Percentiles rank a stretch among this genome's conserved stretches.
These are phyloP conservation scores for Caranx melampygus DNA, from an alignment of 2,113 vertebrate species.

Conservation along the genomic window DNA sequence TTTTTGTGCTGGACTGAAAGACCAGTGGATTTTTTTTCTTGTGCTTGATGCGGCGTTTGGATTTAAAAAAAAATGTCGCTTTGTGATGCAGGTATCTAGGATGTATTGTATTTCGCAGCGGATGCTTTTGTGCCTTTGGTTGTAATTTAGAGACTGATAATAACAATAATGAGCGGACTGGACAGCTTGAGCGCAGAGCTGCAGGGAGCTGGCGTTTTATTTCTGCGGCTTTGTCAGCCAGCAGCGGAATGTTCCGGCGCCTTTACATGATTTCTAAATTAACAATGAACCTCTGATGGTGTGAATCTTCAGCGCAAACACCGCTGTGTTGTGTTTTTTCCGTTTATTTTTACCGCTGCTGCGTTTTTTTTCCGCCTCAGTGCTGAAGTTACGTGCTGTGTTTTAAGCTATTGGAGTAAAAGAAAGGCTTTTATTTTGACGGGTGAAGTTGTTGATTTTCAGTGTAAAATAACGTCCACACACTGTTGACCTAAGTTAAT, in stretches of 20 bases:
- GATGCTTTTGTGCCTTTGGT: conserved; percentile 27
- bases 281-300: background rate
- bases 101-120: conserved; percentile 2
- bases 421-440: conserved; percentile 30
- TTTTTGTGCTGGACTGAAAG: conserved; percentile 78
- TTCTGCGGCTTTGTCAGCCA: conserved; percentile 23
- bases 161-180: background rate
- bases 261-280: background rate
- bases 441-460: conserved; percentile 6
- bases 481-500: background rate
- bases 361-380: background rate
- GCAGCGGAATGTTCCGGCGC: conserved; percentile 5
- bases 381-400: conserved; percentile 6
- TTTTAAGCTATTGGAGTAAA: background rate
- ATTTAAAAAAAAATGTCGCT: conserved; percentile 62
- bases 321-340: background rate
- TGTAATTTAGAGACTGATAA: conserved; percentile 6
- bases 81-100: conserved; percentile 25
- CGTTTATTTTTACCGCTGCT: background rate
- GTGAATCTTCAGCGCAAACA: background rate
- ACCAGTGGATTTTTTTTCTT: conserved; percentile 65
- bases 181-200: conserved; percentile 12
- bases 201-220: conserved; percentile 25
- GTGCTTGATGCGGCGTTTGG: conserved; percentile 72
- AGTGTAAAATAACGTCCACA: background rate